Evolutionary conservation across 2,797 vertebrate genomes (phyloP).

Genomic region (Falco berigora): DNA sequence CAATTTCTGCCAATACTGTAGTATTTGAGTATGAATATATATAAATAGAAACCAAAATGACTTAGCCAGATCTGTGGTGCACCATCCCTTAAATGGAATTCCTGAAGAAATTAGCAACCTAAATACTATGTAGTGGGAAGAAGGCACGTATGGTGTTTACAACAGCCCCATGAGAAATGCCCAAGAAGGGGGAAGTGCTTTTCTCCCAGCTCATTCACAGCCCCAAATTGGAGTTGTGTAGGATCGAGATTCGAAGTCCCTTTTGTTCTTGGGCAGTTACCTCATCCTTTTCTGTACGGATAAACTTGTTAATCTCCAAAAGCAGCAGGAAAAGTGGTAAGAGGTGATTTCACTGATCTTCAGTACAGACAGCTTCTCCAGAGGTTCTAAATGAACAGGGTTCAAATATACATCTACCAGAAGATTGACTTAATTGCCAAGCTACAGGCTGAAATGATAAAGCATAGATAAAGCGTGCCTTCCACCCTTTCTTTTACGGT

Average conservation of each 20-base stretch:
- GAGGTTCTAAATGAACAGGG: not conserved
- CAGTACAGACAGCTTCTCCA: not conserved
- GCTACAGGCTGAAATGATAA: not conserved
- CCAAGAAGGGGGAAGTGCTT: not conserved
- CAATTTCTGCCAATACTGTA: not conserved
- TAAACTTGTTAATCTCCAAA: not conserved
- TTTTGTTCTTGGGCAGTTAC: not conserved
- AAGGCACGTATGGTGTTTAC: not conserved
- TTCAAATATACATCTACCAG: not conserved
- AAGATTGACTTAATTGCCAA: not conserved
- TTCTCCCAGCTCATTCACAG: not conserved
- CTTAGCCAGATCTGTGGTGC: not conserved
- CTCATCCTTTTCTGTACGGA: not conserved
- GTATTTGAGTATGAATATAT: not conserved
- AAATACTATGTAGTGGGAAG: not conserved
- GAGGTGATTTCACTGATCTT: not conserved
- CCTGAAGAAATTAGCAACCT: not conserved
- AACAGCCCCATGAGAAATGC: not conserved
- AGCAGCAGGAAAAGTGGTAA: not conserved
- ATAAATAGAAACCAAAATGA: not conserved
- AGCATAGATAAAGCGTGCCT: not conserved
- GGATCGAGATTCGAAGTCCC: not conserved
- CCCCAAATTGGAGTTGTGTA: not conserved
- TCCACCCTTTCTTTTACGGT: not conserved
- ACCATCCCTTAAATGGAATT: conserved; percentile 4